These are phyloP conservation scores for Stigmatopora argus DNA, from an alignment of 2,113 vertebrate species.

Conservation along the genomic window DNA sequence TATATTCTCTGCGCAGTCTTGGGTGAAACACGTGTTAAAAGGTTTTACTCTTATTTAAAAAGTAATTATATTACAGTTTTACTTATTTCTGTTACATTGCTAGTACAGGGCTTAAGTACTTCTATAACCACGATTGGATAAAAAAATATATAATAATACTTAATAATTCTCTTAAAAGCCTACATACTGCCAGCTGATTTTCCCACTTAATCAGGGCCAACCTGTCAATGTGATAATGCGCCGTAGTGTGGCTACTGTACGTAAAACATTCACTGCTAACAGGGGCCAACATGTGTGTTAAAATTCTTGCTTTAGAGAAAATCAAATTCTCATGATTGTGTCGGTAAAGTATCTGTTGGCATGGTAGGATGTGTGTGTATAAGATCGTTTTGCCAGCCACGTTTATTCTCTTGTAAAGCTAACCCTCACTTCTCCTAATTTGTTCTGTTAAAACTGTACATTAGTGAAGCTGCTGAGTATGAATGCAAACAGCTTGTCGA, in stretches of 20 bases:
- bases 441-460: constrained; percentile 53
- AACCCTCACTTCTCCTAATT: constrained; percentile 67
- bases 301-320: constrained; percentile 29
- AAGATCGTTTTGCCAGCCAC: constrained; percentile 46
- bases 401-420: constrained; percentile 55
- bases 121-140: no score
- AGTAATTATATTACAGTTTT: no score
- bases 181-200: no score
- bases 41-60: no score
- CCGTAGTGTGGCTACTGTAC: no score
- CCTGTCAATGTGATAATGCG: no score
- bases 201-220: no score
- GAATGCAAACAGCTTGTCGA: constrained; percentile 65
- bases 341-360: constrained; percentile 31
- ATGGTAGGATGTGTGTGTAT: constrained; percentile 9
- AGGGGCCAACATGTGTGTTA: constrained; percentile 8
- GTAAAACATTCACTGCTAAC: no score
- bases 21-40: constrained; percentile 22
- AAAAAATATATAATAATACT: no score
- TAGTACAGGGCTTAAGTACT: no score
- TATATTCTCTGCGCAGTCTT: constrained; percentile 25
- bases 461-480: constrained; percentile 59
- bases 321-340: constrained; percentile 9
- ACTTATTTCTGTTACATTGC: no score
- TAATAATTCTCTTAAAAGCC: no score